Conservation (phyloP, 1,140 invertebrate genomes). For the Wasmannia auropunctata region DNA sequence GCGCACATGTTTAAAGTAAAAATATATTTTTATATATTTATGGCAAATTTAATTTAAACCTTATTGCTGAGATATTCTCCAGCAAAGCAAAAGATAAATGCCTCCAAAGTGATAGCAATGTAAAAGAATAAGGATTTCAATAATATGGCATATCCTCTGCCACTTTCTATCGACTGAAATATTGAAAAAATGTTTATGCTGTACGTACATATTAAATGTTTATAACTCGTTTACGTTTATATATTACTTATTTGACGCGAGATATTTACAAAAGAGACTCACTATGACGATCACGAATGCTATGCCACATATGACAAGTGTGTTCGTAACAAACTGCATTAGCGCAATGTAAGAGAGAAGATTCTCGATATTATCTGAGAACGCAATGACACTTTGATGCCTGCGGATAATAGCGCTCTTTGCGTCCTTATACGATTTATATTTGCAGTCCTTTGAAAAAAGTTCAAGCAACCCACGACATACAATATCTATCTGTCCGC, state of each 20-base stretch:
- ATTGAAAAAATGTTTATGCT: not conserved
- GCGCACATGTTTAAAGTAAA: too few species aligned
- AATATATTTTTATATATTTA: not conserved
- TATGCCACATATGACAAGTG: constrained; percentile 55
- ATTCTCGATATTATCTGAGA: constrained; percentile 14
- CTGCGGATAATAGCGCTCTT: not conserved
- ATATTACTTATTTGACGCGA: not conserved
- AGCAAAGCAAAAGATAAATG: constrained; percentile 55
- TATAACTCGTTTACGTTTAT: not conserved
- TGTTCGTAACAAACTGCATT: constrained; percentile 51
- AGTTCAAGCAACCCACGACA: constrained; percentile 21
- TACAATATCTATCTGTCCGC: constrained; percentile 47
- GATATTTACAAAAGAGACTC: not conserved
- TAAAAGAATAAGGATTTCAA: constrained; percentile 41
- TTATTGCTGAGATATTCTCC: constrained; percentile 57
- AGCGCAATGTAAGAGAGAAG: constrained; percentile 41
- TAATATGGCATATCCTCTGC: not conserved
- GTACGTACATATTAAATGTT: not conserved
- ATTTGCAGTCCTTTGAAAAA: not conserved
- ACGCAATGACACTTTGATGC: constrained; percentile 28
- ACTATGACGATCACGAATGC: constrained; percentile 39
- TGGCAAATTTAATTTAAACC: constrained; percentile 18
- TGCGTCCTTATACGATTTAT: not conserved
- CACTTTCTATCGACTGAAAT: not conserved
- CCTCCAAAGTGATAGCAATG: constrained; percentile 41